Evolutionary conservation across 2,888 invertebrate genomes (phyloP), one percentile per base, ranked within the genome.

Genomic region (Carterocephalus palaemon): DNA sequence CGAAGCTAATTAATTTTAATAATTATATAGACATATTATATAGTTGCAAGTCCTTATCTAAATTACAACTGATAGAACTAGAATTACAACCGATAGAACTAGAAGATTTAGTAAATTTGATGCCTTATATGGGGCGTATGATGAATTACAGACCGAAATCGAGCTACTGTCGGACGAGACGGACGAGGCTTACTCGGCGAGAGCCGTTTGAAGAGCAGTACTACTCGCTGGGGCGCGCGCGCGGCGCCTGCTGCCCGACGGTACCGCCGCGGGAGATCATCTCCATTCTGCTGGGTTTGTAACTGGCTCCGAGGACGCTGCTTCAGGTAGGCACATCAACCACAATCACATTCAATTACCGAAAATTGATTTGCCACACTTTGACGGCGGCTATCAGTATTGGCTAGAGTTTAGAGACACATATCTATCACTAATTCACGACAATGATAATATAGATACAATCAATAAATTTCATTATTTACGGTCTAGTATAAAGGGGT

Each of bases 1-100:
- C 40, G 2, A 41, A 41, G 20, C 8, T 41, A n/a, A 41, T 32
- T 22, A 41, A 32, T 41, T 31, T 31, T 17, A 16, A 16, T 15
- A 41, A 41, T 5, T 37, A 37, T 15, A 20, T 37, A 24, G 8
- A 20, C 17, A 9, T 23, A 15, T 9, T 41, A 2, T 8, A 23
- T 17, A 41, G 31, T 41, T 28, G 23, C 9, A 15, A 9, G 7
- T 19, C 31, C 2, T 4, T 32, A 15, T 41, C 40, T 31, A 15
- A 32, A 10, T 23, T 41, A 20, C 31, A 31, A 23, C 31, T 9
- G 4, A 12, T 32, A 28, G 40, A 41, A 17, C 16, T 32, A 13
- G 36, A 5, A 33, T n/a, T n/a, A n/a, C n/a, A n/a, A n/a, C n/a
- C n/a, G n/a, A n/a, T n/a, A n/a, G n/a, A n/a, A n/a, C n/a, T n/a